phyloP scores from a whole-genome alignment of 2,113 vertebrate genomes.

The Naja naja region DNA sequence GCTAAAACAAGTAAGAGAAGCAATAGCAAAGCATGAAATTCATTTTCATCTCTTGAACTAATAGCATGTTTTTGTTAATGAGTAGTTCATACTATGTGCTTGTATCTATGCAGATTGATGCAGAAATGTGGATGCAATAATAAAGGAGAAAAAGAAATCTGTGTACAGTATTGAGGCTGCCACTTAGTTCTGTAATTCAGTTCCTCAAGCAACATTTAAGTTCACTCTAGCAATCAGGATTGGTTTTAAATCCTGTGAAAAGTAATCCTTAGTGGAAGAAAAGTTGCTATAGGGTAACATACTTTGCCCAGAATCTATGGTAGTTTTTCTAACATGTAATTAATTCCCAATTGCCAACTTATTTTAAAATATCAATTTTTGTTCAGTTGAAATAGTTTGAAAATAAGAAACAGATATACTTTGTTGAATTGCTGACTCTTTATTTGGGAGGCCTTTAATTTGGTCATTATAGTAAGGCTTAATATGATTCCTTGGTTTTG shows the following conservation, averaged over 20 bases:
- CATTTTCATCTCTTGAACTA: not conserved
- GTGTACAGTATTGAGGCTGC: not conserved
- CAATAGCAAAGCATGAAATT: not conserved
- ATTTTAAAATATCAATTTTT: not conserved
- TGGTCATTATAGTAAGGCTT: not conserved
- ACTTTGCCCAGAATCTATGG: not conserved
- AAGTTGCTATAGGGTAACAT: not conserved
- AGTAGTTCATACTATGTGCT: not conserved
- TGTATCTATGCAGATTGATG: not conserved
- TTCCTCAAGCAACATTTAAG: not conserved
- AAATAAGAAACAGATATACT: not conserved
- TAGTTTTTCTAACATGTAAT: not conserved
- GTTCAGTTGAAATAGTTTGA: not conserved
- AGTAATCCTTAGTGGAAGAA: not conserved
- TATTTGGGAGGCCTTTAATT: not conserved
- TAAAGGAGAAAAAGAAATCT: not conserved
- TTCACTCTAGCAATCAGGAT: not conserved
- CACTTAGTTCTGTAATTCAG: conserved; percentile 21
- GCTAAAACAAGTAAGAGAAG: not conserved
- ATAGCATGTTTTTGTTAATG: not conserved
- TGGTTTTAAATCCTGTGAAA: not conserved
- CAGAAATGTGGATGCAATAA: not conserved
- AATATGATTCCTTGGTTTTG: not conserved
- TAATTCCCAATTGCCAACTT: not conserved
- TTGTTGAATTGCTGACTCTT: not conserved